Percentiles rank a stretch among this genome's conserved stretches.
These are phyloP conservation scores for Eupithecia exiguata DNA, from an alignment of 2,888 invertebrate genomes.

Conservation along the genomic window DNA sequence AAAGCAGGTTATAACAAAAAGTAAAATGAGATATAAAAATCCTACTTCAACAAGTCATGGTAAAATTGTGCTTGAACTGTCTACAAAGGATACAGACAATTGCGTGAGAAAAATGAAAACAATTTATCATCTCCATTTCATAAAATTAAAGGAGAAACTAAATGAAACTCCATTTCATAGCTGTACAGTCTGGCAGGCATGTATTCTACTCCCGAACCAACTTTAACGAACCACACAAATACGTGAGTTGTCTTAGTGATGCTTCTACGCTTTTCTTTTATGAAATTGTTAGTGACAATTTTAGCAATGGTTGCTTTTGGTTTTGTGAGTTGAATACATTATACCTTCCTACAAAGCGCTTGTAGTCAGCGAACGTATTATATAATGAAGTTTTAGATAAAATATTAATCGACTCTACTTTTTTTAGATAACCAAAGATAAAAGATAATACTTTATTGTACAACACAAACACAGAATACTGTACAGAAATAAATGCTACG, in stretches of 20 bases:
- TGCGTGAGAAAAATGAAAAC: not conserved
- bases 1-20: not conserved
- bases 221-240: constrained; percentile 69
- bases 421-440: too few species aligned
- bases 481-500: too few species aligned
- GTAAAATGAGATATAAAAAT: not conserved
- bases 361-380: not conserved
- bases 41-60: not conserved
- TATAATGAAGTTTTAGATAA: not conserved
- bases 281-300: constrained; percentile 37
- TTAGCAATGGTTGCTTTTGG: constrained; percentile 16
- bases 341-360: not conserved
- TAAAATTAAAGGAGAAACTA: constrained; percentile 3
- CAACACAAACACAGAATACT: too few species aligned
- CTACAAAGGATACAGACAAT: too few species aligned
- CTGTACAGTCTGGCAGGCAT: constrained; percentile 32
- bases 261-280: constrained; percentile 41
- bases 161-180: constrained; percentile 9
- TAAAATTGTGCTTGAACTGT: not conserved
- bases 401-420: not conserved
- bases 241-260: constrained; percentile 45
- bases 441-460: too few species aligned
- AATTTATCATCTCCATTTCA: not conserved
- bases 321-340: constrained; percentile 10
- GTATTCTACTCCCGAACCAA: constrained; percentile 54